These are phyloP conservation scores for Heliothis subflexa DNA, from an alignment of 1,140 invertebrate genomes.

Conservation along the genomic window DNA sequence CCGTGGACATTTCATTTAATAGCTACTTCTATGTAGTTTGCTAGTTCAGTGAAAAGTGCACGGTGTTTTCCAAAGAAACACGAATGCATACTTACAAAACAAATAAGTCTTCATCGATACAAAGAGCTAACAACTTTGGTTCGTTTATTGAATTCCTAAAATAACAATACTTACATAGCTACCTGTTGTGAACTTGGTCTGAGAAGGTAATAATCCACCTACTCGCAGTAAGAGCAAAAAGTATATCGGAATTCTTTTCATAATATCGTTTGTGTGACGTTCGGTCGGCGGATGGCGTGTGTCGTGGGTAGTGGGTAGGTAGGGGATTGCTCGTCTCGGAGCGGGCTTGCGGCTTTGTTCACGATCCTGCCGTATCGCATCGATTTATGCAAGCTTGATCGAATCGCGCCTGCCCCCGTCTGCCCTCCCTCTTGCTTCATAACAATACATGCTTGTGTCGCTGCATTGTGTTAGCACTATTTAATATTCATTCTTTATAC, in stretches of 20 bases:
- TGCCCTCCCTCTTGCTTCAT: constrained; percentile 59
- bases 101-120: constrained; percentile 1
- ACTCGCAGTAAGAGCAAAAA: constrained; percentile 13
- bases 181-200: constrained; percentile 1
- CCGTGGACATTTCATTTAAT: background rate
- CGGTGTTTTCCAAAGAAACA: background rate
- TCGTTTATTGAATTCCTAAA: constrained; percentile 8
- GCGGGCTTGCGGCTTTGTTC: constrained; percentile 76
- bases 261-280: constrained; percentile 34
- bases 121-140: background rate
- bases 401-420: constrained; percentile 63
- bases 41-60: background rate
- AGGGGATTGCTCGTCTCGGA: constrained; percentile 66
- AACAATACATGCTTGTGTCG: constrained; percentile 63
- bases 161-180: constrained; percentile 15
- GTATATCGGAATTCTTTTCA: constrained; percentile 32
- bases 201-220: constrained; percentile 23
- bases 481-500: constrained; percentile 39
- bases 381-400: constrained; percentile 82
- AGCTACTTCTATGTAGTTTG: background rate
- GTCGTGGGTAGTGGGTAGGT: constrained; percentile 36
- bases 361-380: constrained; percentile 77
- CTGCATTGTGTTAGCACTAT: constrained; percentile 23
- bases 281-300: constrained; percentile 19
- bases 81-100: background rate